Evolutionary conservation across 2,797 vertebrate genomes (phyloP).

Genomic region (Lepilemur ruficaudatus): DNA sequence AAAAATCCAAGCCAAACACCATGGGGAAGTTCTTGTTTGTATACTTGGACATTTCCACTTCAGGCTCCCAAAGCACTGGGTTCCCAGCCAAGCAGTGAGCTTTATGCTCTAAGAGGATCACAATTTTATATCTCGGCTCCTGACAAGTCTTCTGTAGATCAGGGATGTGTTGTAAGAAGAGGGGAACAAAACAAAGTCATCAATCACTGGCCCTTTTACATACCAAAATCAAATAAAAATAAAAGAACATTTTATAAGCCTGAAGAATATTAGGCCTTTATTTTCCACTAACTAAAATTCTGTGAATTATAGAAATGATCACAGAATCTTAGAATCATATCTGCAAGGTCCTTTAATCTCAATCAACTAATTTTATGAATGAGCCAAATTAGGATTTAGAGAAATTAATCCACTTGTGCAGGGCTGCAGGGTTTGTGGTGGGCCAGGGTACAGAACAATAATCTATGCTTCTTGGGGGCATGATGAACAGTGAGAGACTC

Average conservation of each 20-base stretch:
- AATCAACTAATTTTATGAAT: not conserved
- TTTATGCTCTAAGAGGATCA: not conserved
- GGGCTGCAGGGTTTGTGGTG: not conserved
- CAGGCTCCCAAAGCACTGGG: not conserved
- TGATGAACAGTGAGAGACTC: not conserved
- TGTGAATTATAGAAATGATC: not conserved
- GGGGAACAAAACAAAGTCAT: not conserved
- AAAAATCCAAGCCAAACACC: not conserved
- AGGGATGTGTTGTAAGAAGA: not conserved
- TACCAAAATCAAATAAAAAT: not conserved
- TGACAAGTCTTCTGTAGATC: not conserved
- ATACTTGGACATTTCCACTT: not conserved
- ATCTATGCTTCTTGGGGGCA: not conserved
- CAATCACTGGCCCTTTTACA: not conserved
- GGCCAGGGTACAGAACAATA: not conserved
- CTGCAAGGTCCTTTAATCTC: not conserved
- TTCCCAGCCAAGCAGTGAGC: not conserved
- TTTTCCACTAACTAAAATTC: slow-evolving; percentile 1
- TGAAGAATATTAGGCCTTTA: not conserved
- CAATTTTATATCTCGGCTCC: not conserved
- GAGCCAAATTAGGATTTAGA: not conserved
- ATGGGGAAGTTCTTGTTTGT: not conserved
- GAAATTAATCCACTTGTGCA: not conserved
- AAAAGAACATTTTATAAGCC: not conserved
- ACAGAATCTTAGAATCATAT: not conserved